Base-by-base conservation (phyloP, 2,113 vertebrate genomes). In the Apodemus speciosus region DNA sequence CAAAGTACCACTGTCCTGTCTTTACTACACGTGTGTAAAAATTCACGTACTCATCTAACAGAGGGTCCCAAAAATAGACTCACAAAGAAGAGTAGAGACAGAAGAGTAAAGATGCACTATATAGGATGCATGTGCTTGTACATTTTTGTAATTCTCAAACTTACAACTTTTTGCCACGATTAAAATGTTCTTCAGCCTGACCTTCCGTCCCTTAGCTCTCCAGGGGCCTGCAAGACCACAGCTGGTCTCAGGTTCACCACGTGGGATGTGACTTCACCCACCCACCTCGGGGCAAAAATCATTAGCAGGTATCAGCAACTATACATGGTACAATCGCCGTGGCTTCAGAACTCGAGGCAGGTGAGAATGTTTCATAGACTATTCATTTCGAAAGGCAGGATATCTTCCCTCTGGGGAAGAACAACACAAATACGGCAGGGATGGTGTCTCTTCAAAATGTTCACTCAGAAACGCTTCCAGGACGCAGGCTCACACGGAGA, bases 131-230 rank as follows among this genome's bases (percentile, higher is more conserved):
- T 60, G 18, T 10, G 38, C 14, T 25, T 25, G 38, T 60, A 60
- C 3, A 10, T 60, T 83, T 40, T 43, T 62, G 2, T 83, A 9
- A 60, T 60, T 83, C 18, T 38, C 56, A 62, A 60, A 62, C 43
- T 46, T 77, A 23, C 21, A 56, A 10, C 9, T 38, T 77, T 83
- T 88, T 40, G 68, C 23, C 43, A 27, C 3, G 49, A 89, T 95
- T 96, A 94, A 96, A 89, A 94, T 0, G 0, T 30, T 56, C 76
- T 95, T 93, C 53, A 80, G n/a, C 79, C 60, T 85, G 90, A 91
- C 96, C 96, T 64, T 85, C 27, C 64, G 30, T 96, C 97, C 92
- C 62, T 95, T 85, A 35, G 27, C 60, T 94, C 94, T 96, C 87
- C 80, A 53, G 15, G 81, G 86, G 18, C 81, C 95, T 64, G 93